phyloP scores from a whole-genome alignment of 2,888 invertebrate species.

The Drosophila nr. perissopoda region DNA sequence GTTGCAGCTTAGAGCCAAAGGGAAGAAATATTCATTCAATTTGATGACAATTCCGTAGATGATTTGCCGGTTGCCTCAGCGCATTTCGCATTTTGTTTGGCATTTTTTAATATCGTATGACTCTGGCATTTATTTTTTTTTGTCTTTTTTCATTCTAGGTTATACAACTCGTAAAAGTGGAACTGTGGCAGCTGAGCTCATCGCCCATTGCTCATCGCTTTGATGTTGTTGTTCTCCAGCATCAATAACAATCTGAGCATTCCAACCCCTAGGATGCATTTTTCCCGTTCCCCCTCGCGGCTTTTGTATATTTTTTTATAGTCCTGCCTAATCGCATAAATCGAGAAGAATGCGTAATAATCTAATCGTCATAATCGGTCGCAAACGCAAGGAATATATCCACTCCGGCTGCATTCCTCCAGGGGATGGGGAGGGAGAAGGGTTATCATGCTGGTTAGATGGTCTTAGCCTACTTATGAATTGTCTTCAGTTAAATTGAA shows the following conservation, averaged over 20 bases:
- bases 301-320: conserved; percentile 48
- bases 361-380: conserved; percentile 77
- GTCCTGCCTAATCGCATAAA: conserved; percentile 74
- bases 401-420: conserved; percentile 38
- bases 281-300: conserved; percentile 13
- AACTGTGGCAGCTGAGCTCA: conserved; percentile 74
- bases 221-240: conserved; percentile 50
- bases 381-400: conserved; percentile 34
- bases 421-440: background rate
- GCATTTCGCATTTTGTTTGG: conserved; percentile 63
- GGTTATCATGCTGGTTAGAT: background rate
- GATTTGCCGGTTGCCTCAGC: conserved; percentile 78
- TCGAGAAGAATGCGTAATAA: conserved; percentile 79
- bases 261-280: conserved; percentile 47
- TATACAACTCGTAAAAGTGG: conserved; percentile 59
- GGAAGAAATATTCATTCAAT: conserved; percentile 66
- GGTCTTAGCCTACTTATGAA: conserved; percentile 63
- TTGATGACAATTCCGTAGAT: conserved; percentile 80
- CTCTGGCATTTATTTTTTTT: conserved; percentile 50
- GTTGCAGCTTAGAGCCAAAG: conserved; percentile 72
- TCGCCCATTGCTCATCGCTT: conserved; percentile 42
- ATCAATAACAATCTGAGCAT: conserved; percentile 61
- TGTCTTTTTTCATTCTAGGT: conserved; percentile 13
- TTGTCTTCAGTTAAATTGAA: conserved; percentile 60
- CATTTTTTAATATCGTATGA: conserved; percentile 74